Percentiles rank a stretch among this genome's conserved stretches.
phyloP scores from a whole-genome alignment of 2,797 vertebrate genomes.

The Falco rusticolus region DNA sequence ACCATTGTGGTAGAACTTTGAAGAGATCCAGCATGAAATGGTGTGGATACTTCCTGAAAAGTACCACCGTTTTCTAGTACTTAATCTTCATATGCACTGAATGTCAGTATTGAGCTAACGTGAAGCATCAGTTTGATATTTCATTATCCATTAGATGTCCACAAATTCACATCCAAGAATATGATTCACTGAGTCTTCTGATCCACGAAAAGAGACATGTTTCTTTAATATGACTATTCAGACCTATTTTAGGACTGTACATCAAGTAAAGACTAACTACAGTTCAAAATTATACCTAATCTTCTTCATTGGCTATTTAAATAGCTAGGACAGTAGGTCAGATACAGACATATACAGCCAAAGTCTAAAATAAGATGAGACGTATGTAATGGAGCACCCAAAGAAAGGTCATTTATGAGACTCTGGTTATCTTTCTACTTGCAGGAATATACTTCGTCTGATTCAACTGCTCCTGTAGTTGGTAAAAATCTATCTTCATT shows the following conservation, averaged over 20 bases:
- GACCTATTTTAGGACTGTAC: not conserved
- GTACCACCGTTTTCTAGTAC: not conserved
- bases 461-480: not conserved
- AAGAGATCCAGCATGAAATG: not conserved
- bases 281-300: not conserved
- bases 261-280: not conserved
- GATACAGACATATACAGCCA: not conserved
- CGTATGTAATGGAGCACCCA: not conserved
- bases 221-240: not conserved
- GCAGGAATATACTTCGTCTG: not conserved
- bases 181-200: not conserved
- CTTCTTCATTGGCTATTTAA: not conserved
- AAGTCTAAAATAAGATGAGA: not conserved
- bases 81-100: not conserved
- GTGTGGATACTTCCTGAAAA: not conserved
- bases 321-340: not conserved
- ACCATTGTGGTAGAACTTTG: not conserved
- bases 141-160: not conserved
- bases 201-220: fast-evolving
- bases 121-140: not conserved
- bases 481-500: not conserved
- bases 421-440: not conserved
- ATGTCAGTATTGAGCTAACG: not conserved
- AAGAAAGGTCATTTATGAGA: not conserved
- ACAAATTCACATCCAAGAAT: not conserved